Base-by-base conservation (phyloP, 2,113 vertebrate species). In the Catharus minimus region DNA sequence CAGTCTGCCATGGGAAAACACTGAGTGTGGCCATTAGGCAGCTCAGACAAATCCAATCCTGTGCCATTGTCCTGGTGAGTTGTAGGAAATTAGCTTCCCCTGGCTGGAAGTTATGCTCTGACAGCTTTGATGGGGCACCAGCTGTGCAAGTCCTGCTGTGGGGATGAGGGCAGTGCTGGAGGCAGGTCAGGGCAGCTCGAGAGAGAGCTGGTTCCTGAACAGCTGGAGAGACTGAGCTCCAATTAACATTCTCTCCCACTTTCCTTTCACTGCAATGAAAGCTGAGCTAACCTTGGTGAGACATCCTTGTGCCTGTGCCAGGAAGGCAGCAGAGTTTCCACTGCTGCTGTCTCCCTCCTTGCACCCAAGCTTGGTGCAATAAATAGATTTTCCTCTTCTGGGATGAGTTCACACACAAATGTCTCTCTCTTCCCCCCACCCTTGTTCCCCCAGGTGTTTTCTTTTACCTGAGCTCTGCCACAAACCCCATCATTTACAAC, bases 401-500 rank as follows among this genome's bases (percentile, higher is more conserved):
- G 82, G 30, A 26, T 36, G 0, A 0, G 49, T 47, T 38, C 10
- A 72, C 39, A 27, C 15, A 57, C n/a, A 80, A 67, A 47, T 38
- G 10, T 43, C 15, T 62, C 23, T 88, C 27, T 38, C 32, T 58
- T 33, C 36, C 15, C 10, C 23, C 5, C 2, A 5, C 5, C 43
- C 33, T 84, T n/a, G 2, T 55, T 75, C 4, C 85, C 53, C 13
- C 85, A 98, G 98, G 98, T 75, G 96, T 98, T 77, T 97, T 98
- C 92, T 98, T 98, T 95, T 98, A 98, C 39, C 88, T 98, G 85
- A 98, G 98, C 91, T 97, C 98, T 47, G 98, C 98, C 0, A 97
- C 97, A 47, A 98, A 98, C 66, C 98, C 98, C 66, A 95, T 98
- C 44, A 98, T 98, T 91, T 98, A 98, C 89, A 97, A 98, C 61